Conservation (phyloP, 2,113 vertebrate species). For the Sturnira hondurensis region DNA sequence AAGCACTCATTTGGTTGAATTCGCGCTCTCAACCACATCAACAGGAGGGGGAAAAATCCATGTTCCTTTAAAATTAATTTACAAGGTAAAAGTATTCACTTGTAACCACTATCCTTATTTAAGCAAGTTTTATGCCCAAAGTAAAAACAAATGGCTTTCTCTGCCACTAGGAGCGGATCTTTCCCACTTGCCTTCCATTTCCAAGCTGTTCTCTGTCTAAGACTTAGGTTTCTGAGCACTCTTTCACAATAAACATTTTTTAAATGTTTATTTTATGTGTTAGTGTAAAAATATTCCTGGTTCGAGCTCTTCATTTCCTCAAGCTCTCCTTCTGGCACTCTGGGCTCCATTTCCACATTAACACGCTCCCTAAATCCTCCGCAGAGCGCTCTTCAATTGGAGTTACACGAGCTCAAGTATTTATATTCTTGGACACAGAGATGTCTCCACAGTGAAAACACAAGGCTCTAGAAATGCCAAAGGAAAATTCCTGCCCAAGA, state of each 20-base stretch:
- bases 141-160: conserved; percentile 69
- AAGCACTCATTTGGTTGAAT: not conserved
- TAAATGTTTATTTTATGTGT: conserved; percentile 85
- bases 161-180: conserved; percentile 58
- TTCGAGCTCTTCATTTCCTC: conserved; percentile 78
- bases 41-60: not conserved
- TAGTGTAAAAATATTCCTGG: conserved; percentile 80
- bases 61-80: conserved; percentile 64
- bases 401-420: conserved; percentile 72
- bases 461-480: conserved; percentile 65
- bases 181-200: conserved; percentile 71
- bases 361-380: conserved; percentile 64
- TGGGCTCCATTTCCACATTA: conserved; percentile 77
- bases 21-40: conserved; percentile 11
- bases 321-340: conserved; percentile 77
- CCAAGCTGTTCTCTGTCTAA: conserved; percentile 72
- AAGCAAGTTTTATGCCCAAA: conserved; percentile 67
- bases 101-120: conserved; percentile 67
- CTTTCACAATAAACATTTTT: conserved; percentile 83
- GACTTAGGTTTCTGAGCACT: conserved; percentile 71
- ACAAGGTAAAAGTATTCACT: conserved; percentile 68
- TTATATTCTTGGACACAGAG: conserved; percentile 78
- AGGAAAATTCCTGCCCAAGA: conserved; percentile 75
- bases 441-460: conserved; percentile 77
- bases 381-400: conserved; percentile 68